These are phyloP conservation scores for Perccottus glenii DNA, from an alignment of 2,113 vertebrate genomes.

Conservation along the genomic window DNA sequence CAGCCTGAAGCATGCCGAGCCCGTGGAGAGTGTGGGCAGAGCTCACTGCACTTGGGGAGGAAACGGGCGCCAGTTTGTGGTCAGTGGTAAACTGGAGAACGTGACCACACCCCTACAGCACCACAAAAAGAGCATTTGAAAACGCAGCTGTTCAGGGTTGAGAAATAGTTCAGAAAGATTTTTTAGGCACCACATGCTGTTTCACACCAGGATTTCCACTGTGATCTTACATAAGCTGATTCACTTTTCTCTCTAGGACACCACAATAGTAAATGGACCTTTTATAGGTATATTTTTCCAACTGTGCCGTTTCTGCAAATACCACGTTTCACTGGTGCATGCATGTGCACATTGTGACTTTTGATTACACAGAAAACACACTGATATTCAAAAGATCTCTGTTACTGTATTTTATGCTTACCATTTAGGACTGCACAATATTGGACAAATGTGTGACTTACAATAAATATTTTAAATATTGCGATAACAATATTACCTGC, in stretches of 20 bases:
- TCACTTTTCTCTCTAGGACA: neutral
- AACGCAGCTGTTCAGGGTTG: conserved; percentile 17
- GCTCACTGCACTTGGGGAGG: conserved; percentile 42
- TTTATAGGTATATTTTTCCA: neutral
- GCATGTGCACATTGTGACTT: neutral
- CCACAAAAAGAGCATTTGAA: conserved; percentile 49
- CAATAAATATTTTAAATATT: too few relatives aligned
- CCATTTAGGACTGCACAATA: too few relatives aligned
- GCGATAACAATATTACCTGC: too few relatives aligned
- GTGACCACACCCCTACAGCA: conserved; percentile 63
- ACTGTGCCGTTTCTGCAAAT: neutral
- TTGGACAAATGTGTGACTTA: too few relatives aligned
- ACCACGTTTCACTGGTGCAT: neutral
- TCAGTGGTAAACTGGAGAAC: conserved; percentile 60
- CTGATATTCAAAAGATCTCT: neutral
- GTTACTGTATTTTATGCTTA: too few relatives aligned
- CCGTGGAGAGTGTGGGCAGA: conserved; percentile 61
- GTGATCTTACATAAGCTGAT: conserved; percentile 30
- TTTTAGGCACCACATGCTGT: conserved; percentile 43
- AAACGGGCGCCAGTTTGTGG: conserved; percentile 67
- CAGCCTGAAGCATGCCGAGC: conserved; percentile 50
- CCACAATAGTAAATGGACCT: conserved; percentile 1
- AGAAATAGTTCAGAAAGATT: conserved; percentile 47
- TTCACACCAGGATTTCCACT: conserved; percentile 44
- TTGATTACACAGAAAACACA: neutral